Evolutionary conservation across 92 coral and sea anemone genomes (phyloP), one percentile per base, ranked within the genome.

Genomic region (Phenganax subtilis): DNA sequence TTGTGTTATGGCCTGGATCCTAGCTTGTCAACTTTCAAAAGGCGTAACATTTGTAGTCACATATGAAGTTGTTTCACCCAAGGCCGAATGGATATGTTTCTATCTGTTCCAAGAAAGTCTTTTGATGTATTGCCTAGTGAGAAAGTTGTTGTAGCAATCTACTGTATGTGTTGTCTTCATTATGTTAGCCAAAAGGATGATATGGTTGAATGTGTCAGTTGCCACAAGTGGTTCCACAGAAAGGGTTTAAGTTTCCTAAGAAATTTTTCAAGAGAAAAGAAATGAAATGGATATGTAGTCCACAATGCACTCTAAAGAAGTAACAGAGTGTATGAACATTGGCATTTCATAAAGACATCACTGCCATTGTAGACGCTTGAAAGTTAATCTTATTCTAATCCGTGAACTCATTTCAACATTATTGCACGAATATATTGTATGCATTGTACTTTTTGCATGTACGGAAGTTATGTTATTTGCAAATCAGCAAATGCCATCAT

Each of bases 201-300:
- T 51, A 69, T 69, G 75, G 75, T 69, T 12, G 75, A 69, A 51
- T 69, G 75, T 69, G 5, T 17, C 52, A 69, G 55, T 31, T 69
- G 75, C 37, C 9, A 69, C 75, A 69, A 69, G 55, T 69, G 75
- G 75, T 69, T 20, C 75, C 75, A 69, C 75, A 69, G 55, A 16
- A 69, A 27, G 75, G 6, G 75, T 8, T 16, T 51, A 20, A 5
- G 9, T 52, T 69, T 16, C 75, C 37, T 1, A 14, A 69, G 55
- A 69, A 15, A 52, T 31, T 69, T 16, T 69, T 69, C 30, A 69
- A 31, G 15, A 69, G 75, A 51, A 31, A 69, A 51, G 52, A 51
- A 15, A 69, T 69, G 55, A 69, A 69, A 12, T 69, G 51, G 51
- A 69, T 7, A 51, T 69, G 75, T 52, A 69, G 54, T 74, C 86